Conservation (phyloP, 2,797 vertebrate genomes). For the Pempheris klunzingeri region DNA sequence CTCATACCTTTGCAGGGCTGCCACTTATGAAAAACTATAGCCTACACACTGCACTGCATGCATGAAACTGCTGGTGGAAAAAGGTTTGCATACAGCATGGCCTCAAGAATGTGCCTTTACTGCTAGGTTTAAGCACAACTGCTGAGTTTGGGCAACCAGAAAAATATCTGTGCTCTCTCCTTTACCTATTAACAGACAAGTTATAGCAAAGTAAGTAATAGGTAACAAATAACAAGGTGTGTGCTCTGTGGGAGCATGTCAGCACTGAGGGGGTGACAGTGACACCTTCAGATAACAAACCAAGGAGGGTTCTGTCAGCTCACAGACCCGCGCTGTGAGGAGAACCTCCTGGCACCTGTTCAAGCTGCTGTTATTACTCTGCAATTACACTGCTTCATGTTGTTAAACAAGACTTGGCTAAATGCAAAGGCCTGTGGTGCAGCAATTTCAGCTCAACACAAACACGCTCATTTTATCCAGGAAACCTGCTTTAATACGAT, state of each 20-base stretch:
- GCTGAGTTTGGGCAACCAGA: not conserved
- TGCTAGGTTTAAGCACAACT: not conserved
- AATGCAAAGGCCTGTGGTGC: slow-evolving; percentile 10
- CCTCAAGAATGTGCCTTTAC: slow-evolving; percentile 14
- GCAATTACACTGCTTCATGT: slow-evolving; percentile 37
- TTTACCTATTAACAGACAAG: slow-evolving; percentile 46
- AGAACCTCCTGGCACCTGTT: slow-evolving; percentile 36
- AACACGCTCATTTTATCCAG: not conserved
- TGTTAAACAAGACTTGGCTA: slow-evolving; percentile 62
- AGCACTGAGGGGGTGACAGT: slow-evolving; percentile 28
- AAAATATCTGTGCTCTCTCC: not conserved
- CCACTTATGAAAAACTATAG: slow-evolving; percentile 20
- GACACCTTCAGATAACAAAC: slow-evolving; percentile 56
- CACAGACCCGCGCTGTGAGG: slow-evolving; percentile 28
- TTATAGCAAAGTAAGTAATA: slow-evolving; percentile 43
- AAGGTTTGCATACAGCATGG: not conserved
- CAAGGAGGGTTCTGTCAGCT: slow-evolving; percentile 29
- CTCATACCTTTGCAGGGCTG: slow-evolving; percentile 60
- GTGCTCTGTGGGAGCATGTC: slow-evolving; percentile 36
- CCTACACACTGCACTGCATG: not conserved
- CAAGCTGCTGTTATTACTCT: slow-evolving; percentile 35
- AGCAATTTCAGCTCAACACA: slow-evolving; percentile 4
- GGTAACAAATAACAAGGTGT: slow-evolving; percentile 40
- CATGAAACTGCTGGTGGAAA: slow-evolving; percentile 19
- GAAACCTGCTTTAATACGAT: slow-evolving; percentile 21